These are phyloP conservation scores for Eudyptes chrysolophus DNA, from an alignment of 2,113 vertebrate species.

Conservation along the genomic window DNA sequence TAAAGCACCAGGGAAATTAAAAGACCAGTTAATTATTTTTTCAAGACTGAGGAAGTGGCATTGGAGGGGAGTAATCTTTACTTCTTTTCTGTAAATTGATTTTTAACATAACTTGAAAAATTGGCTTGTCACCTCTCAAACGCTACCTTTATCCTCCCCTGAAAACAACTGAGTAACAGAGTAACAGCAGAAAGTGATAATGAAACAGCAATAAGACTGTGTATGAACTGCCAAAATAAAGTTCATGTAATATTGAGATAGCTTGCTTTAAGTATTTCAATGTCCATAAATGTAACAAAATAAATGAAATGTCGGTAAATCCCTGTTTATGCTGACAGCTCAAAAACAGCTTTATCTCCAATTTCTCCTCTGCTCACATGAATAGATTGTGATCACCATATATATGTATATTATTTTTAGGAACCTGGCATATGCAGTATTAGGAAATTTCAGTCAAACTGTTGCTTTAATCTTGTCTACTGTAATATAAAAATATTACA, in stretches of 20 bases:
- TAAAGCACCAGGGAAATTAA: background rate
- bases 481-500: background rate
- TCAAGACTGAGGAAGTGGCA: background rate
- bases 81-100: background rate
- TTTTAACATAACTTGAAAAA: background rate
- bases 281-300: background rate
- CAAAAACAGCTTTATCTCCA: background rate
- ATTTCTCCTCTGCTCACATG: background rate
- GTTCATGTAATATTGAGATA: background rate
- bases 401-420: background rate
- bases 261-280: background rate
- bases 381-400: background rate
- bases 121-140: background rate
- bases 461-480: background rate
- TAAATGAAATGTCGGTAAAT: background rate
- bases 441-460: background rate
- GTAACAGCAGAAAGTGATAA: background rate
- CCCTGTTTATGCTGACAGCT: background rate
- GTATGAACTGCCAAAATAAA: background rate
- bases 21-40: background rate
- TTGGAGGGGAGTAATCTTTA: background rate
- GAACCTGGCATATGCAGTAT: background rate
- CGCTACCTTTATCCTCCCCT: background rate
- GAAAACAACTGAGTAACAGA: background rate
- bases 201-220: background rate